phyloP scores from a whole-genome alignment of 2,888 invertebrate species.

The Clitarchus hookeri region DNA sequence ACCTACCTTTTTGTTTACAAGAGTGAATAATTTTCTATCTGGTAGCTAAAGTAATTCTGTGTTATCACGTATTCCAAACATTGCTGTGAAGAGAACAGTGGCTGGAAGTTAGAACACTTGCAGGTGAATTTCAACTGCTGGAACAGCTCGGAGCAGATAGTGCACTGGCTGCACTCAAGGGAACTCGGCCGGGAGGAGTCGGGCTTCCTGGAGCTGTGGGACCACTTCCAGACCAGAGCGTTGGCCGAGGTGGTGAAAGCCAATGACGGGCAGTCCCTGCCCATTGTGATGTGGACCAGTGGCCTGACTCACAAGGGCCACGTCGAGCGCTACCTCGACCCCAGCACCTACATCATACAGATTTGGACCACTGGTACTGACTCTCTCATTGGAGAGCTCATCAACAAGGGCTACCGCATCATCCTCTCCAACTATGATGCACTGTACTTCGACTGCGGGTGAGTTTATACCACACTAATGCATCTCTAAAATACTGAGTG shows the following conservation, averaged over 20 bases:
- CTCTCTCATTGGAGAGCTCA: slow-evolving; percentile 60
- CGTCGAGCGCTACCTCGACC: slow-evolving; percentile 68
- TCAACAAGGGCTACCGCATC: slow-evolving; percentile 72
- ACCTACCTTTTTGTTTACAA: too few relatives aligned
- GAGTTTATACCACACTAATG: slow-evolving; percentile 16
- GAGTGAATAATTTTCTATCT: too few relatives aligned
- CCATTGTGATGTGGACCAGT: slow-evolving; percentile 78
- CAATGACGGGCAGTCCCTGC: slow-evolving; percentile 56
- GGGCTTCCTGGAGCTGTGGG: slow-evolving; percentile 55
- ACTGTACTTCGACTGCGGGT: slow-evolving; percentile 82
- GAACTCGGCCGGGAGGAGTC: slow-evolving; percentile 42
- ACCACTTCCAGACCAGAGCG: slow-evolving; percentile 45
- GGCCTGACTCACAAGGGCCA: slow-evolving; percentile 68
- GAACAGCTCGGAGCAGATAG: slow-evolving; percentile 72
- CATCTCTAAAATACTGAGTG: too few relatives aligned
- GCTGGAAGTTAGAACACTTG: background rate
- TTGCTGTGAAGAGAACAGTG: background rate
- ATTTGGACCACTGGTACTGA: slow-evolving; percentile 77
- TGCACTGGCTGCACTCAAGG: slow-evolving; percentile 47
- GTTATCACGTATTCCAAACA: too few relatives aligned
- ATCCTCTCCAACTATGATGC: slow-evolving; percentile 89
- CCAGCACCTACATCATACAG: slow-evolving; percentile 79
- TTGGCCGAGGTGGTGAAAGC: slow-evolving; percentile 34
- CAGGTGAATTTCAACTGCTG: slow-evolving; percentile 68
- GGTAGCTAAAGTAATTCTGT: too few relatives aligned